Conservation (phyloP, 2,797 vertebrate species). For the Delichon dasypus region DNA sequence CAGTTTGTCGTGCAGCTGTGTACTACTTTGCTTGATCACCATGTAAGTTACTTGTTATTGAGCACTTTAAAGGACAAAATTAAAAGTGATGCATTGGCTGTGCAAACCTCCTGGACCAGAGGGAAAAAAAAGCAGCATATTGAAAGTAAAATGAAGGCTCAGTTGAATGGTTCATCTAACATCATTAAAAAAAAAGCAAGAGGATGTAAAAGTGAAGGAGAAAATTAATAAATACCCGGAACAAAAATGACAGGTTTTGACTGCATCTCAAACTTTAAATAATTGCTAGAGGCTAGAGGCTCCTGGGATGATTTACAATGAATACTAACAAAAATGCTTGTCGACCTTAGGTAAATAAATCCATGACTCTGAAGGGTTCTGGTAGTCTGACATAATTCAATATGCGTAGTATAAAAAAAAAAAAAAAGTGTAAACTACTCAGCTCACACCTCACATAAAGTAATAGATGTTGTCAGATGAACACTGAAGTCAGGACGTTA, state of each 20-base stretch:
- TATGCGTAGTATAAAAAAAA: neutral
- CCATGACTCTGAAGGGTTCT: neutral
- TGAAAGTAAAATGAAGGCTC: neutral
- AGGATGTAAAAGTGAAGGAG: neutral
- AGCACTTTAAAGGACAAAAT: neutral
- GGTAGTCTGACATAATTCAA: neutral
- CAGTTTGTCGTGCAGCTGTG: neutral
- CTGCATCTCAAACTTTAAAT: neutral
- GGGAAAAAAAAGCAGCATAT: neutral
- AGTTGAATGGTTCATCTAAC: neutral
- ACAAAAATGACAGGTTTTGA: neutral
- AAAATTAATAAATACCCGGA: neutral
- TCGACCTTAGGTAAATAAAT: neutral
- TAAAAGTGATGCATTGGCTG: neutral
- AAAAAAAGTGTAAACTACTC: neutral
- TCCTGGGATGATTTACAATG: neutral
- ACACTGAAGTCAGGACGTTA: neutral
- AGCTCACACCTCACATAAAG: neutral
- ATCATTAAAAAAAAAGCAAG: neutral
- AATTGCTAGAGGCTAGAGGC: neutral
- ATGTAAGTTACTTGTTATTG: neutral
- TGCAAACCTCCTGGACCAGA: neutral
- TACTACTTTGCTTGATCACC: neutral
- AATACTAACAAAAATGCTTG: neutral
- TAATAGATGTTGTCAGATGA: neutral